A percentile compares a stretch with the other conserved stretches of the same genome.
Conservation (phyloP, 2,888 invertebrate species). For the Trissolcus japonicus region DNA sequence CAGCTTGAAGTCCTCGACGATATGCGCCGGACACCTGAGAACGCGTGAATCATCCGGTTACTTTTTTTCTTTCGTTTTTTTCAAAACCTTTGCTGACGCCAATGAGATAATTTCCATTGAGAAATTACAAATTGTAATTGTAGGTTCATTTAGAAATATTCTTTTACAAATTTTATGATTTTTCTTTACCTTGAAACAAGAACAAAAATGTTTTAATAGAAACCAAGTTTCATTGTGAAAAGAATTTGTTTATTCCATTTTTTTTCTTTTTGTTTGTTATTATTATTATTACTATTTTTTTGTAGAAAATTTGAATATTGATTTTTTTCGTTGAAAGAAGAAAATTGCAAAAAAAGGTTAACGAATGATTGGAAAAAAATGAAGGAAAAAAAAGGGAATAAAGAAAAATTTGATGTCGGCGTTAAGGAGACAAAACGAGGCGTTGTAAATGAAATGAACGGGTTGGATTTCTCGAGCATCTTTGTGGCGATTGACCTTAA, state of each 20-base stretch:
- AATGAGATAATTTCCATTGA: not conserved
- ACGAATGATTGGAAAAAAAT: not conserved
- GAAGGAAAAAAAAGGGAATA: not conserved
- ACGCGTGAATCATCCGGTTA: not conserved
- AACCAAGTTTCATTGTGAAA: too few relatives aligned
- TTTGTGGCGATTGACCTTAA: conserved; percentile 46
- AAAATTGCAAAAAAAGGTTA: too few relatives aligned
- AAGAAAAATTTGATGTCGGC: conserved; percentile 6
- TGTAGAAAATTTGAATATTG: too few relatives aligned
- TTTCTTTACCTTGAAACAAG: too few relatives aligned
- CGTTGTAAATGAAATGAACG: conserved; percentile 28
- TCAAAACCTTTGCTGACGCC: not conserved
- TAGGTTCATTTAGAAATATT: too few relatives aligned
- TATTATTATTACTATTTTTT: too few relatives aligned
- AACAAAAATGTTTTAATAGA: too few relatives aligned
- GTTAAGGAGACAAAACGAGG: conserved; percentile 11
- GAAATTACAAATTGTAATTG: not conserved
- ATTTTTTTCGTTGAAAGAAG: too few relatives aligned
- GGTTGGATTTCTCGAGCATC: conserved; percentile 31
- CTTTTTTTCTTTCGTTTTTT: not conserved
- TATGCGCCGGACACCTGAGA: not conserved
- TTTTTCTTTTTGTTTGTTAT: too few relatives aligned
- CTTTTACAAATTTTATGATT: not conserved
- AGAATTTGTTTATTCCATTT: too few relatives aligned
- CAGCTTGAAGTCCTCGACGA: conserved; percentile 21